These are phyloP conservation scores for Mythimna ferrago DNA, from an alignment of 2,888 invertebrate genomes.

Conservation along the genomic window DNA sequence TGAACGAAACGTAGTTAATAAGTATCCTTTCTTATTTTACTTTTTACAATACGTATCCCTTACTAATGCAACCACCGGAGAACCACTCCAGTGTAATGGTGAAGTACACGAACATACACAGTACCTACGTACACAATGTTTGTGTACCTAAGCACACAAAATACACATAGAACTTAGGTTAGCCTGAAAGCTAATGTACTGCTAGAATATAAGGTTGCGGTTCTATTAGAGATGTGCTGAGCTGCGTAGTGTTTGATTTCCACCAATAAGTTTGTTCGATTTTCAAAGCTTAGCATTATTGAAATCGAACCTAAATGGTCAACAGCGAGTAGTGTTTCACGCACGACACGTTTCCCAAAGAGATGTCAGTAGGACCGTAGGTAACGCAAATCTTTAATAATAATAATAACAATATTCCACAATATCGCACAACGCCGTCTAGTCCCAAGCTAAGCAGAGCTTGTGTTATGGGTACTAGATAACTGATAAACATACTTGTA, in stretches of 20 bases:
- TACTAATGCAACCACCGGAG: conserved; percentile 19
- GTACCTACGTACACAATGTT: conserved; percentile 13
- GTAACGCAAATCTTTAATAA: too few relatives aligned
- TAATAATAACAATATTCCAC: too few relatives aligned
- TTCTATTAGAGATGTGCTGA: neutral
- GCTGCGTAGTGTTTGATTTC: neutral
- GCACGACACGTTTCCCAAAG: too few relatives aligned
- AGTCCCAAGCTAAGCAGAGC: too few relatives aligned
- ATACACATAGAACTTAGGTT: conserved; percentile 41
- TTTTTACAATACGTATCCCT: conserved; percentile 19
- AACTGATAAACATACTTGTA: too few relatives aligned
- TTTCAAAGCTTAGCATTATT: too few relatives aligned
- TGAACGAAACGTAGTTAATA: neutral
- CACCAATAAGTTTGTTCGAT: neutral
- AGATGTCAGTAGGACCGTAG: too few relatives aligned
- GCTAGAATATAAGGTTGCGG: conserved; percentile 3
- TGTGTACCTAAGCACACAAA: conserved; percentile 41
- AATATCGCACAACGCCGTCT: too few relatives aligned
- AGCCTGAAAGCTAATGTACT: conserved; percentile 51
- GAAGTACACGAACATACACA: conserved; percentile 29
- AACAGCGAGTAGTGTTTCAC: too few relatives aligned
- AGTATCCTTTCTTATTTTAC: neutral
- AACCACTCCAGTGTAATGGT: conserved; percentile 13
- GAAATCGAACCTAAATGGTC: too few relatives aligned
- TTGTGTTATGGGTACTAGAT: too few relatives aligned